Percentiles rank a stretch among this genome's conserved stretches.
Conservation (phyloP, 2,113 vertebrate species). For the Bolborhynchus lineola region DNA sequence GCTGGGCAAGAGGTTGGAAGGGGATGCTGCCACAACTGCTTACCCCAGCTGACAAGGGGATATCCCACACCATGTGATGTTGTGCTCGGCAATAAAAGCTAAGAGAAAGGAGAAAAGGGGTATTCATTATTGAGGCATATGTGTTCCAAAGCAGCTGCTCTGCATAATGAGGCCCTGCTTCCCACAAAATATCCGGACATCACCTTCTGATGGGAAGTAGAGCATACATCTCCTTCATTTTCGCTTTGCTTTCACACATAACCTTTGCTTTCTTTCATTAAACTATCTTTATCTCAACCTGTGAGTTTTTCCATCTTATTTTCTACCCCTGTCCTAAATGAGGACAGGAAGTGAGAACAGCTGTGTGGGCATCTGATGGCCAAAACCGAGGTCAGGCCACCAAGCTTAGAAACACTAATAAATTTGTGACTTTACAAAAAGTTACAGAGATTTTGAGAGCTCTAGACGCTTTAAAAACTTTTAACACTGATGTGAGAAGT, state of each 20-base stretch:
- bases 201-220: neutral
- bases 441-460: neutral
- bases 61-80: accelerated
- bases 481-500: neutral
- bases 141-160: neutral
- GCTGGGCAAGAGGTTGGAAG: neutral
- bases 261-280: neutral
- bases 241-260: neutral
- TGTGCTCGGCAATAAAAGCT: neutral
- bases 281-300: neutral
- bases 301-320: neutral
- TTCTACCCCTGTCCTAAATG: neutral
- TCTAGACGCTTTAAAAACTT: neutral
- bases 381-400: neutral
- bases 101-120: neutral
- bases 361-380: accelerated
- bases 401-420: neutral
- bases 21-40: neutral
- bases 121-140: accelerated
- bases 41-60: neutral
- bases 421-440: neutral
- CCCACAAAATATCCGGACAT: neutral
- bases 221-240: neutral
- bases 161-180: neutral
- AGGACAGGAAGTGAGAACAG: neutral